Conservation (phyloP, 92 coral and sea anemone species). For the Porites divaricata region DNA sequence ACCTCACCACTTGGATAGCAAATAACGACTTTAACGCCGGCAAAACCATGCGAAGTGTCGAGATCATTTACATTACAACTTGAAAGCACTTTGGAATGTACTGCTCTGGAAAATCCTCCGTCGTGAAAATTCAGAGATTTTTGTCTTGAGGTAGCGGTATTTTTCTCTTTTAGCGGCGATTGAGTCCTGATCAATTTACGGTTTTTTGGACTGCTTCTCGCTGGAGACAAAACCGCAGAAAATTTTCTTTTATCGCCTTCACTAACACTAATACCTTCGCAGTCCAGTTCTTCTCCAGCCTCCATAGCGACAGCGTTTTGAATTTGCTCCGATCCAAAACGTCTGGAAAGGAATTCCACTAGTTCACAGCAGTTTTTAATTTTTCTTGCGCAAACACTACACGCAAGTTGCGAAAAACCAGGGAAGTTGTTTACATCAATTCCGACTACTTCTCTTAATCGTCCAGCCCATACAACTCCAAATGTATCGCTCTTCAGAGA, state of each 20-base stretch:
- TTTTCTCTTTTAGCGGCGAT: background rate
- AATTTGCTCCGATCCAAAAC: background rate
- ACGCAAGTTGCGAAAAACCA: conserved; percentile 39
- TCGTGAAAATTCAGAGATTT: too few relatives aligned
- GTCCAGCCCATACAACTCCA: conserved; percentile 27
- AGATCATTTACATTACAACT: too few relatives aligned
- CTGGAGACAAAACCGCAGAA: background rate
- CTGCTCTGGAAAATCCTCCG: too few relatives aligned
- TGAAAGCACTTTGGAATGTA: too few relatives aligned
- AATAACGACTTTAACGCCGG: conserved; percentile 31
- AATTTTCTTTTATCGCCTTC: background rate
- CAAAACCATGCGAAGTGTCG: too few relatives aligned
- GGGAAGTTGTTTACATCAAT: background rate
- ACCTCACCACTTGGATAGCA: conserved; percentile 44
- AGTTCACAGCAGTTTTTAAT: conserved; percentile 21
- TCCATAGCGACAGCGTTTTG: too few relatives aligned
- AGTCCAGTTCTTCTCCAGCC: background rate
- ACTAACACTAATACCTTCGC: background rate
- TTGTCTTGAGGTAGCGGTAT: too few relatives aligned
- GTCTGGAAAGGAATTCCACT: background rate
- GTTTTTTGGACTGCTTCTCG: background rate
- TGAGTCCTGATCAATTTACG: background rate
- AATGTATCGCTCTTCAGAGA: conserved; percentile 46
- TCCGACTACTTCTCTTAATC: conserved; percentile 10
- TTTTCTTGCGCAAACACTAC: conserved; percentile 43